Conservation (phyloP, 2,113 vertebrate genomes). For the Numida meleagris region DNA sequence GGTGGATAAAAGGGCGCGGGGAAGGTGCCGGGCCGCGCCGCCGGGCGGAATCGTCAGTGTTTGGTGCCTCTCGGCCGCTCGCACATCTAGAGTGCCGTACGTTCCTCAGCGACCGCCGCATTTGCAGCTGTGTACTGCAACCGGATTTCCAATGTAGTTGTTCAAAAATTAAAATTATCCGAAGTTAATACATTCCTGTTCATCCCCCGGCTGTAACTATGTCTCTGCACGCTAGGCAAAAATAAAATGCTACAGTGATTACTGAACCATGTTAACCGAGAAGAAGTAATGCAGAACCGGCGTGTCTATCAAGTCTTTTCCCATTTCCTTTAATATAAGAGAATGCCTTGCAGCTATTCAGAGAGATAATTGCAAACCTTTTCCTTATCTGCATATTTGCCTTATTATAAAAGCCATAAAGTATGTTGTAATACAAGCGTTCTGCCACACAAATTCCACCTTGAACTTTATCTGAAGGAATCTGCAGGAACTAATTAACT, state of each 20-base stretch:
- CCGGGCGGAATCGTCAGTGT: neutral
- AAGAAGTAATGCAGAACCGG: conserved; percentile 41
- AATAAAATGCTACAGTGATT: neutral
- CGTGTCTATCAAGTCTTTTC: conserved; percentile 3
- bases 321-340: conserved; percentile 60
- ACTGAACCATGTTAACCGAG: neutral
- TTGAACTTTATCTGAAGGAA: conserved; percentile 51
- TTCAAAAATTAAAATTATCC: fast-evolving
- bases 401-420: conserved; percentile 67
- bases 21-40: neutral
- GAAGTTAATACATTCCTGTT: neutral
- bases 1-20: neutral
- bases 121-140: neutral
- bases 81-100: too few relatives aligned
- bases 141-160: neutral
- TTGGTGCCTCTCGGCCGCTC: neutral
- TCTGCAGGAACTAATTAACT: conserved; percentile 66
- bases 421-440: conserved; percentile 60
- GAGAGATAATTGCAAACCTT: conserved; percentile 56
- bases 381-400: conserved; percentile 62
- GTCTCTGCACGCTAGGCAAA: neutral
- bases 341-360: conserved; percentile 58
- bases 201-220: neutral
- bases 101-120: too few relatives aligned
- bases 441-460: conserved; percentile 65